Evolutionary conservation across 2,113 vertebrate genomes (phyloP).

Genomic region (Mohoua ochrocephala): DNA sequence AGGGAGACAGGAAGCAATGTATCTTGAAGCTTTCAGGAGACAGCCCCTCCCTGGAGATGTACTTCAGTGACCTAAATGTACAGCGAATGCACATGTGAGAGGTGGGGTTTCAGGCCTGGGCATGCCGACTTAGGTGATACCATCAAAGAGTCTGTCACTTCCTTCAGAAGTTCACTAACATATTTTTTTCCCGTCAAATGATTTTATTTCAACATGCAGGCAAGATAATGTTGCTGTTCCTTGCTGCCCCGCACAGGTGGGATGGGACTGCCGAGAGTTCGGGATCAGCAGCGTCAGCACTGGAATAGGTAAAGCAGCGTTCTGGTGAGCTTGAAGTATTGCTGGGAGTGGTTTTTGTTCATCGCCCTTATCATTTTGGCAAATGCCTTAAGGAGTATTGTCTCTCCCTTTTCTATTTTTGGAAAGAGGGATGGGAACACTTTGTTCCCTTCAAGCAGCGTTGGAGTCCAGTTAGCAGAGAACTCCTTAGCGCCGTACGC

Average conservation of each 20-base stretch:
- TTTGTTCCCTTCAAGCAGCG: neutral
- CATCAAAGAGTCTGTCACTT: neutral
- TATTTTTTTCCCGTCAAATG: neutral
- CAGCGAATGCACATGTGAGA: neutral
- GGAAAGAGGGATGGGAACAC: neutral
- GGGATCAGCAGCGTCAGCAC: neutral
- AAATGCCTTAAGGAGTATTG: neutral
- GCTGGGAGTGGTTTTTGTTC: neutral
- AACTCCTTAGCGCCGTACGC: fast-evolving
- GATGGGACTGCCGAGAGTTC: fast-evolving
- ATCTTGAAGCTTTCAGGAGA: conserved; percentile 31
- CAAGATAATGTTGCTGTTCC: neutral
- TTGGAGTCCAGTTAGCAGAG: neutral
- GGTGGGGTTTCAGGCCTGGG: conserved; percentile 27
- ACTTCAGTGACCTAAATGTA: conserved; percentile 17
- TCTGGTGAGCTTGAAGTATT: neutral
- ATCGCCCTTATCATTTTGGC: neutral
- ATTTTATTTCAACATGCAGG: neutral
- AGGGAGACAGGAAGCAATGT: conserved; percentile 16
- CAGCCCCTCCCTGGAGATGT: conserved; percentile 45
- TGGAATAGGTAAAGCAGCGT: neutral
- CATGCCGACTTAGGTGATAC: neutral
- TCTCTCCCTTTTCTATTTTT: conserved; percentile 23
- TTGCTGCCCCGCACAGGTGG: fast-evolving
- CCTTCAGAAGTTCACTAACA: neutral